A percentile compares a stretch with the other conserved stretches of the same genome.
These are phyloP conservation scores for Nothocercus nigrocapillus DNA, from an alignment of 2,113 vertebrate species.

Conservation along the genomic window DNA sequence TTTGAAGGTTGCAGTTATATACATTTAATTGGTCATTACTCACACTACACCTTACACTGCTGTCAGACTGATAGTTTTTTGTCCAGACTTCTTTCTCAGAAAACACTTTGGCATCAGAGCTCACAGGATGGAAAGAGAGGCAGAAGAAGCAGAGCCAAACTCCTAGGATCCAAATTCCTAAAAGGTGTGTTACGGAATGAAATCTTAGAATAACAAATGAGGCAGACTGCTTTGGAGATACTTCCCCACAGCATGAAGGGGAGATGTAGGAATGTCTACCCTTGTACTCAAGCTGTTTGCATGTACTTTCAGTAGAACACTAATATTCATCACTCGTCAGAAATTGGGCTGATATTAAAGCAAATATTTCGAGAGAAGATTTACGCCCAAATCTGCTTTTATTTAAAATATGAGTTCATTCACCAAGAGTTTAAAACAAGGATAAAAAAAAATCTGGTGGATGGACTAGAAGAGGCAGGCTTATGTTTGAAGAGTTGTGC, in stretches of 20 bases:
- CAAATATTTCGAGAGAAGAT: conserved; percentile 54
- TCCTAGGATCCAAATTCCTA: conserved; percentile 48
- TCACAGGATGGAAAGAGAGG: not conserved
- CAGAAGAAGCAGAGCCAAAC: not conserved
- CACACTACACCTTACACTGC: not conserved
- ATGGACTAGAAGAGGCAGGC: not conserved
- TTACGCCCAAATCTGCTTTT: conserved; percentile 61
- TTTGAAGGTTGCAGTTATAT: not conserved
- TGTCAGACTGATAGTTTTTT: not conserved
- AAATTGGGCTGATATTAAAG: conserved; percentile 66
- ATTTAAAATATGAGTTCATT: conserved; percentile 57
- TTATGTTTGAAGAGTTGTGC: not conserved
- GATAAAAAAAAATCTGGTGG: conserved; percentile 51
- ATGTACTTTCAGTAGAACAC: conserved; percentile 53
- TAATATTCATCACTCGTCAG: conserved; percentile 63
- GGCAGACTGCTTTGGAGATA: conserved; percentile 25
- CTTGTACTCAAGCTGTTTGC: conserved; percentile 71
- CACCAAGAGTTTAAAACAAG: conserved; percentile 30
- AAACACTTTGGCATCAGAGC: conserved; percentile 25
- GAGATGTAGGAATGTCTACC: conserved; percentile 47
- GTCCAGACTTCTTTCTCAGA: not conserved
- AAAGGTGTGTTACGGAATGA: conserved; percentile 63
- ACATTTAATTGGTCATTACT: not conserved
- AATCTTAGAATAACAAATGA: conserved; percentile 45
- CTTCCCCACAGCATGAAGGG: conserved; percentile 48